These are phyloP conservation scores for Tolmerus cingulatus DNA, from an alignment of 2,888 invertebrate species.

Conservation along the genomic window DNA sequence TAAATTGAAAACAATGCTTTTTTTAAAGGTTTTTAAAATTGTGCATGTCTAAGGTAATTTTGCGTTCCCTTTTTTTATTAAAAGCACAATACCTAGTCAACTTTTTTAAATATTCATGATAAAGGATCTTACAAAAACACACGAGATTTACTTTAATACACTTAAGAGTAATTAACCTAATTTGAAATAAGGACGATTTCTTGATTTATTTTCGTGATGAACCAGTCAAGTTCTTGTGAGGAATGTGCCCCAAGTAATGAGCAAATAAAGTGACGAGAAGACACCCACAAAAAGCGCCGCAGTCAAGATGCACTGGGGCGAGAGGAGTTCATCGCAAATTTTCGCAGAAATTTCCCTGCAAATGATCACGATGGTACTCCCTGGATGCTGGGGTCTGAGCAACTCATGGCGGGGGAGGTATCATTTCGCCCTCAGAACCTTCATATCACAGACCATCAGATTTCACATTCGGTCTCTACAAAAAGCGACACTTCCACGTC, in stretches of 20 bases:
- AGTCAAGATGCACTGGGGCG: background rate
- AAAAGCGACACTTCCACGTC: constrained; percentile 19
- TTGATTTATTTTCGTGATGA: background rate
- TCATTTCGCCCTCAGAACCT: background rate
- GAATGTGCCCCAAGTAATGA: background rate
- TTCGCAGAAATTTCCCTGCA: background rate
- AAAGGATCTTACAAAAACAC: no score
- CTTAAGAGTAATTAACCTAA: no score
- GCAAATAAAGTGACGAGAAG: background rate
- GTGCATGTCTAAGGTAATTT: no score
- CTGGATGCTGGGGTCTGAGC: background rate
- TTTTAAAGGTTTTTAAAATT: no score
- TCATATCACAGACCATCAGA: constrained; percentile 9
- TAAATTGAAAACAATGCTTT: no score
- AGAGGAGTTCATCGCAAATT: background rate
- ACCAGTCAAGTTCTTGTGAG: background rate
- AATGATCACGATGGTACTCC: background rate
- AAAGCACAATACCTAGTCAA: no score
- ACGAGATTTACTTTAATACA: no score
- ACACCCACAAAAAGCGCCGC: background rate
- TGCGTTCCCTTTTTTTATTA: no score
- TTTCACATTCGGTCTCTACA: background rate
- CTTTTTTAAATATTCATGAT: no score
- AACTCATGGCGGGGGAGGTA: background rate
- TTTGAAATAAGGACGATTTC: background rate